Base-by-base conservation (phyloP, 2,888 invertebrate species). In the Danaus chrysippus region DNA sequence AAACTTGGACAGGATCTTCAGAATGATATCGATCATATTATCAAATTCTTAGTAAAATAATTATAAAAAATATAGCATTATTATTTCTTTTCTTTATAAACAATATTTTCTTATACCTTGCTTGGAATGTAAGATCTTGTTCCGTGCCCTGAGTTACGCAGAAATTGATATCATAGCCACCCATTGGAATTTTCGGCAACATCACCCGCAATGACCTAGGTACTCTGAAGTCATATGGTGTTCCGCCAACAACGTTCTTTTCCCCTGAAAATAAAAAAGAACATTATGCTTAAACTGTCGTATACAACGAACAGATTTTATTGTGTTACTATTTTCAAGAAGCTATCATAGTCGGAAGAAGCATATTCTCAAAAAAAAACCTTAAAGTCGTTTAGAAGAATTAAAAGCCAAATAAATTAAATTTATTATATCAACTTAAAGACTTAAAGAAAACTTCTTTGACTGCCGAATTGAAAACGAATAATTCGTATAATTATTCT, bases 131-230 rank as follows among this genome's bases (percentile, higher is more conserved):
- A 41, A 91, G 73, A 53, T 89, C 91, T 69, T 93, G 92, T 6
- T 89, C 83, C 1, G 86, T 87, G n/a, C 91, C 93, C 68, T 92
- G 92, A 3, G 92, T 93, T 42, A 97, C 80, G 75, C 97, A 96
- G 77, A 93, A 97, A 82, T 97, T 97, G 70, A 95, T 91, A 82
- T 98, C 97, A 75, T 93, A 97, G 1, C 97, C 97, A 17, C 93
- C 93, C 23, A 92, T 87, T 0, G 94, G 93, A 61, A 95, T 92
- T 72, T 93, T 91, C 41, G 93, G 84, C 42, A 98, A 89, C 69
- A 95, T 93, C 41, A 93, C 90, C 1, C 93, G 93, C 12, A 98
- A 82, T 15, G 92, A 77, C 58, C 92, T 92, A 0, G 94, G 92
- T 0, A 92, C 90, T 68, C 95, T 92, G 55, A 98, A 92, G 85